These are phyloP conservation scores for Notarius lentiginosus DNA, from an alignment of 2,113 vertebrate genomes.

Conservation along the genomic window DNA sequence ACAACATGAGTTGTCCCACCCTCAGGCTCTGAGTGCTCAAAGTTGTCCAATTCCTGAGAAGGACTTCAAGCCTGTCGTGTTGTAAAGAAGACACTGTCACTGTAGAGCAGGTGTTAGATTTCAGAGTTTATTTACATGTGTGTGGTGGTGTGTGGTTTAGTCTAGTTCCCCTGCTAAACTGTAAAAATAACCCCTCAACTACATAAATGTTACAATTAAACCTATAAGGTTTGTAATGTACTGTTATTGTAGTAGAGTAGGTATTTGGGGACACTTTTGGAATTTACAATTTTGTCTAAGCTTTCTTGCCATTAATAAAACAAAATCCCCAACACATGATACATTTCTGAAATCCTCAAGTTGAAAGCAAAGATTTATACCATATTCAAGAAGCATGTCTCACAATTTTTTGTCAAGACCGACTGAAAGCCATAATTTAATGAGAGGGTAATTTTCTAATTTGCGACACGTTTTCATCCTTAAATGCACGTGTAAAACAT, in stretches of 20 bases:
- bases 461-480: background rate
- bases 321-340: background rate
- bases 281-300: background rate
- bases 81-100: background rate
- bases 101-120: background rate
- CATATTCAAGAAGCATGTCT: background rate
- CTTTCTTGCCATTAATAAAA: background rate
- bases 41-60: background rate
- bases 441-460: background rate
- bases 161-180: background rate
- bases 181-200: background rate
- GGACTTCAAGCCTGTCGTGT: background rate
- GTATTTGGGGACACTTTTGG: background rate
- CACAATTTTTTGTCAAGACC: background rate
- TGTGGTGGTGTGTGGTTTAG: background rate
- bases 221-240: background rate
- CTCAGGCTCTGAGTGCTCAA: conserved; percentile 2
- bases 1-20: conserved; percentile 56
- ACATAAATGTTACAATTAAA: background rate
- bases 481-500: background rate
- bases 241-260: background rate
- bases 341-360: background rate
- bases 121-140: background rate
- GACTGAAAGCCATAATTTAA: background rate
- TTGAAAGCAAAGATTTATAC: background rate